Conservation (phyloP, 1,140 invertebrate species). For the Caerostris extrusa region DNA sequence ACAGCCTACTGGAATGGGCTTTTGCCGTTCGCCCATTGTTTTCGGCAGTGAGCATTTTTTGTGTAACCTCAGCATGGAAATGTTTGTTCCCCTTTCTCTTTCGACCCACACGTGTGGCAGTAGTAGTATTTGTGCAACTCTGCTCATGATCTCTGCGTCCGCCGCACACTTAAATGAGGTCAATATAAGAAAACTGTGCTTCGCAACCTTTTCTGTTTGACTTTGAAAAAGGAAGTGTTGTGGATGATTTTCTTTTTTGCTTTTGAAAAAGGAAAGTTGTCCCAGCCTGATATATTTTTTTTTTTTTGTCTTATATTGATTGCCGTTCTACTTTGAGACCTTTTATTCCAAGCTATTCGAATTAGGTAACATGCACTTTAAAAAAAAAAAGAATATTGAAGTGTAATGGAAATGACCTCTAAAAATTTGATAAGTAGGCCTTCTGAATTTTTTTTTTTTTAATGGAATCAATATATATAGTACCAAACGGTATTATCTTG, state of each 20-base stretch:
- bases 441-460: too few relatives aligned
- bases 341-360: too few relatives aligned
- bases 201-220: conserved; percentile 15
- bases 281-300: not conserved
- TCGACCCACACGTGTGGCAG: not conserved
- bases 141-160: conserved; percentile 10
- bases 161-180: not conserved
- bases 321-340: too few relatives aligned
- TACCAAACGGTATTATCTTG: too few relatives aligned
- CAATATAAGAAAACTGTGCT: not conserved
- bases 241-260: not conserved
- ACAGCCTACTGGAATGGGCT: not conserved
- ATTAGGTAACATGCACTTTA: too few relatives aligned
- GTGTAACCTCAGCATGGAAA: not conserved
- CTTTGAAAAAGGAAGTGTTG: conserved; percentile 5
- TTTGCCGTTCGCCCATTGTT: not conserved
- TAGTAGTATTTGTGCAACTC: not conserved
- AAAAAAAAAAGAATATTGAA: too few relatives aligned
- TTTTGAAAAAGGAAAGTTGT: not conserved
- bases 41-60: not conserved
- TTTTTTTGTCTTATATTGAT: too few relatives aligned
- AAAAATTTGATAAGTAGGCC: too few relatives aligned
- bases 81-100: conserved; percentile 3
- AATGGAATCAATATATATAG: too few relatives aligned
- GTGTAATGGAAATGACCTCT: too few relatives aligned